Evolutionary conservation across 1,140 invertebrate species (phyloP), one percentile per base, ranked within the genome.

Genomic region (Odontomachus brunneus): DNA sequence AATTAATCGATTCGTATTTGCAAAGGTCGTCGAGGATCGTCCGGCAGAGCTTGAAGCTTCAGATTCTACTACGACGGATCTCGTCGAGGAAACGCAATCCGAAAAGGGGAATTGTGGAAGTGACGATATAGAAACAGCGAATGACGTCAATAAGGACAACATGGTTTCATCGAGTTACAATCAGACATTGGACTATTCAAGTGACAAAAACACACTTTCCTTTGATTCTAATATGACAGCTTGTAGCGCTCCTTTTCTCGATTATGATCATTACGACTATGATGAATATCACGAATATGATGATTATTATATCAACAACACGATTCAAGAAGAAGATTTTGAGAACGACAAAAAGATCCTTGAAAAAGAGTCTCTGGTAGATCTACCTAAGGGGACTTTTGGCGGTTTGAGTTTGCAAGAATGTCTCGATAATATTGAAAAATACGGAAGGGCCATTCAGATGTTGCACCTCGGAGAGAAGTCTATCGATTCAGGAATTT

Each of bases 161-260:
- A 0, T 19, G 59, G 7, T 69, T 76, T 49, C 53, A 26, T n/a
- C 62, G 66, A 81, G 86, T 22, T 67, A 51, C 22, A 69, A 74
- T 62, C 14, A 55, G 3, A 62, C 62, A 2, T 69, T 78, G n/a
- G 66, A 86, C 2, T 33, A 33, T 29, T 67, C 62, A 0, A 76
- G 59, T 53, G 29, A 44, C 1, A 76, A 85, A 17, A 74, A 82
- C 75, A 4, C 67, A 11, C 75, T 76, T 11, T 75, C 86, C 3
- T 82, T 63, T 49, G 86, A 86, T 33, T 86, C 84, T 29, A 85
- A 38, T 2, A 75, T 69, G 15, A 66, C 80, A 1, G 82, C 63
- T 33, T 33, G 29, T 33, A 33, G n/a, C n/a, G n/a, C n/a, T n/a
- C n/a, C n/a, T n/a, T n/a, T n/a, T n/a, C n/a, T 33, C 24, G 75